These are phyloP conservation scores for Rhinopomastus cyanomelas DNA, from an alignment of 2,113 vertebrate genomes.

Conservation along the genomic window DNA sequence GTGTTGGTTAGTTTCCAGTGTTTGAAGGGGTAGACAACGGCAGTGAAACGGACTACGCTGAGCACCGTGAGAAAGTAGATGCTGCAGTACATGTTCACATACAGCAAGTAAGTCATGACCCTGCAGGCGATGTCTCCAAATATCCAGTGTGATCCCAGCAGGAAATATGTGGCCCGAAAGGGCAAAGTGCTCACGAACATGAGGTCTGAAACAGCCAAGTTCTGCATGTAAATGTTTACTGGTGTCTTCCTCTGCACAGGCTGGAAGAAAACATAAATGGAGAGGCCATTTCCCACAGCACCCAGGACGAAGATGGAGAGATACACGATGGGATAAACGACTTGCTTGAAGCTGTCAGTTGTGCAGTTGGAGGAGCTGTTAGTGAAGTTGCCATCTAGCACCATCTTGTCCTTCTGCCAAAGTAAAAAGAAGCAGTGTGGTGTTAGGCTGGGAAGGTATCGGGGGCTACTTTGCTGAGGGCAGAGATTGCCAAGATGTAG, in stretches of 20 bases:
- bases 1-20: slow-evolving; percentile 23
- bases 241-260: slow-evolving; percentile 47
- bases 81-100: slow-evolving; percentile 83
- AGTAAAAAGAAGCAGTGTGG: background rate
- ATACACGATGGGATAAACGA: slow-evolving; percentile 72
- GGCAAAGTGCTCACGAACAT: slow-evolving; percentile 78
- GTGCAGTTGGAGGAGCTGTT: slow-evolving; percentile 41
- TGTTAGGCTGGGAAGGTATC: background rate
- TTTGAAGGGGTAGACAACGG: slow-evolving; percentile 69
- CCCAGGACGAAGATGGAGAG: slow-evolving; percentile 71
- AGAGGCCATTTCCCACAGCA: slow-evolving; percentile 70
- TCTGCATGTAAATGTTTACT: slow-evolving; percentile 78
- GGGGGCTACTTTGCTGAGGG: background rate
- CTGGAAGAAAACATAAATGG: slow-evolving; percentile 74
- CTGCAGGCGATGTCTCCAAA: slow-evolving; percentile 75
- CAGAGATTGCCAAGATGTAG: background rate
- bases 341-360: slow-evolving; percentile 66
- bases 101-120: slow-evolving; percentile 75
- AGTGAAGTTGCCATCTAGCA: background rate
- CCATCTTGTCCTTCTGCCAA: slow-evolving; percentile 30
- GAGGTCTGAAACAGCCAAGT: slow-evolving; percentile 78
- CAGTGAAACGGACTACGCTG: slow-evolving; percentile 76
- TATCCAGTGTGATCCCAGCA: slow-evolving; percentile 68
- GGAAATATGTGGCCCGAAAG: slow-evolving; percentile 73
- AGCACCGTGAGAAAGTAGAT: slow-evolving; percentile 79